Percentiles rank a stretch among this genome's conserved stretches.
phyloP scores from a whole-genome alignment of 2,113 vertebrate genomes.

The Canis aureus region DNA sequence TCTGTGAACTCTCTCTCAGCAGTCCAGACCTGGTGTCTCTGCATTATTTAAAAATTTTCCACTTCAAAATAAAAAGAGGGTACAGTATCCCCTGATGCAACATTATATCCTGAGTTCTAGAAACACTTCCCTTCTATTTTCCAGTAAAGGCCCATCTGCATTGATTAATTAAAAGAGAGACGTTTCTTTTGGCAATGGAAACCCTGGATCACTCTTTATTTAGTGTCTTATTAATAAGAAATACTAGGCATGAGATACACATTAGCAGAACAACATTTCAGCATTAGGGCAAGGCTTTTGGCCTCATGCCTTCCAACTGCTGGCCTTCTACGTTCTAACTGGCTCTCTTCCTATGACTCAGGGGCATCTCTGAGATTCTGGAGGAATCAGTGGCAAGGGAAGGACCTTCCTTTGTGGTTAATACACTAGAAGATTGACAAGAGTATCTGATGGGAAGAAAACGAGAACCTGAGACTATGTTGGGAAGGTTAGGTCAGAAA shows the following conservation, averaged over 20 bases:
- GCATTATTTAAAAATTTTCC: background rate
- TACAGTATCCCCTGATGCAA: slow-evolving; percentile 49
- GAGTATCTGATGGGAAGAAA: background rate
- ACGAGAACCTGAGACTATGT: background rate
- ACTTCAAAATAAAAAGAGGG: slow-evolving; percentile 58
- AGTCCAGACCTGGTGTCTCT: slow-evolving; percentile 56
- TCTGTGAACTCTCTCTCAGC: background rate
- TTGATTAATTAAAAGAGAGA: slow-evolving; percentile 73
- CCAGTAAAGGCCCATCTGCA: slow-evolving; percentile 74
- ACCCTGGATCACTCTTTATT: slow-evolving; percentile 54
- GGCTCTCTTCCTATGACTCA: background rate
- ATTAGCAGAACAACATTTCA: slow-evolving; percentile 60
- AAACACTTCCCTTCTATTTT: slow-evolving; percentile 48
- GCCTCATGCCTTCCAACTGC: background rate
- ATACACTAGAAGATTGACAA: background rate
- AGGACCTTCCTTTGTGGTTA: background rate
- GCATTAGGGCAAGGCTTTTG: background rate
- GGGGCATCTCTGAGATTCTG: background rate
- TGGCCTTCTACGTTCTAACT: background rate
- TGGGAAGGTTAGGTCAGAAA: background rate
- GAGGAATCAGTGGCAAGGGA: background rate
- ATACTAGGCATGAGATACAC: background rate
- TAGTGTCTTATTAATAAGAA: slow-evolving; percentile 74
- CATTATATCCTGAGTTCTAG: slow-evolving; percentile 70
- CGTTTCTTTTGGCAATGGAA: slow-evolving; percentile 57